Evolutionary conservation across 30 jellyfish, hydroid and myxozoan genomes (phyloP), one percentile per base, ranked within the genome.

Genomic region (Sanderia malayensis): DNA sequence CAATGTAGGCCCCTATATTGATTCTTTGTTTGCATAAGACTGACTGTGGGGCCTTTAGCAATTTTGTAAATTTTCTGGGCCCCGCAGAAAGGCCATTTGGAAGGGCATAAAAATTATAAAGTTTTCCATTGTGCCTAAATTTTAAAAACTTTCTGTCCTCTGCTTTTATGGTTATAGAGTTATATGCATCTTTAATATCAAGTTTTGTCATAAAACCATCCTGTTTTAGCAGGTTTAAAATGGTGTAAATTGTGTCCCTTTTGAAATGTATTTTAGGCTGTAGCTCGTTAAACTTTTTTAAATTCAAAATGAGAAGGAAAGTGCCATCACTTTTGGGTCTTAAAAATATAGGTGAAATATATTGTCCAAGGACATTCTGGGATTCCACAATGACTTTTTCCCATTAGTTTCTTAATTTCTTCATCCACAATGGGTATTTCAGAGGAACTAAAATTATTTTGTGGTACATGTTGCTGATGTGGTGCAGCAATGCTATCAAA

Each of bases 11-110:
- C 44, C 28, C 22, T 53, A 8, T n/a, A n/a, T n/a, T n/a, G n/a
- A n/a, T n/a, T n/a, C n/a, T n/a, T n/a, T n/a, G n/a, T n/a, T n/a
- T n/a, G 21, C 67, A 46, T 34, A 61, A 44, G 2, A 32, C 55
- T 3, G 87, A 61, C n/a, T 58, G 71, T 17, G 71, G 74, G 25
- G 87, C 69, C 68, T 74, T 74, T 32, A 74, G 67, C 47, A 74
- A 7, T 45, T 61, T 74, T 28, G 87, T 74, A 52, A 63, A 63
- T 77, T 62, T 65, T 65, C 82, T 44, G 25, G 82, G 89, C 21
- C 89, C 82, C 9, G 44, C 29, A 45, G 83, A 30, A 31, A 52
- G 68, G 25, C 68, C 68, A 55, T n/a, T n/a, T n/a, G n/a, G n/a
- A n/a, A n/a, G n/a, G n/a, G n/a, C n/a, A n/a, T n/a, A n/a, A n/a